A percentile compares a stretch with the other conserved stretches of the same genome.
These are phyloP conservation scores for Nemopilema nomurai DNA, from an alignment of 30 jellyfish, hydroid and myxozoan species.

Conservation along the genomic window DNA sequence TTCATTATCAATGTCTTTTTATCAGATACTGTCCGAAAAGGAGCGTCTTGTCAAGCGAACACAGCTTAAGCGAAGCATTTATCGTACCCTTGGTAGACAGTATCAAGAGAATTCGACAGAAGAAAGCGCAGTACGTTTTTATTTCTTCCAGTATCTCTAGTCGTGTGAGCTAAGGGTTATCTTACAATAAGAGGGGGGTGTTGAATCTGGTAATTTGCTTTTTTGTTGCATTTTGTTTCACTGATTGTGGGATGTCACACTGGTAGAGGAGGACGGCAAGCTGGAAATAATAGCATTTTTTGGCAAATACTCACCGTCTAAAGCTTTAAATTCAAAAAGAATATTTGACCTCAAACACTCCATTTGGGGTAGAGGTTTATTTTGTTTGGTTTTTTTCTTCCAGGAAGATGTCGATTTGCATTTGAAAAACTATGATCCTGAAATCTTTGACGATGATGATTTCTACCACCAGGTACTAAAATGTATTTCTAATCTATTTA, in stretches of 20 bases:
- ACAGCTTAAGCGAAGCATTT: constrained; percentile 78
- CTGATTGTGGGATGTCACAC: no score
- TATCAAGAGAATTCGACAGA: neutral
- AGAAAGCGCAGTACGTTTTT: neutral
- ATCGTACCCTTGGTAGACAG: constrained; percentile 59
- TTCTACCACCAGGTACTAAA: constrained; percentile 97
- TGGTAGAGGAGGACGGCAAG: no score
- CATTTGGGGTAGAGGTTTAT: neutral
- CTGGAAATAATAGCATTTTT: no score
- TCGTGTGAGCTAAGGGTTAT: no score
- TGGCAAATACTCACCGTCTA: no score
- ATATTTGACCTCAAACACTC: no score
- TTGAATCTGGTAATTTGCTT: no score
- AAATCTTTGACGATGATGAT: constrained; percentile 93
- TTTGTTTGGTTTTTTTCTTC: neutral
- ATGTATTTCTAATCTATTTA: no score
- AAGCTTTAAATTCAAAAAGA: no score
- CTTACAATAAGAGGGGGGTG: no score
- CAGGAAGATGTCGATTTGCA: constrained; percentile 81
- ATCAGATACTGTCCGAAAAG: constrained; percentile 71
- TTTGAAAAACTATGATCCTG: constrained; percentile 66
- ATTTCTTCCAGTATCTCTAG: no score
- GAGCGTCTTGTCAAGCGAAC: constrained; percentile 81
- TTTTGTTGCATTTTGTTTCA: no score
- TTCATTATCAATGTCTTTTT: neutral